These are phyloP conservation scores for Theodoxus fluviatilis DNA, from an alignment of 2,888 invertebrate species.

Conservation along the genomic window DNA sequence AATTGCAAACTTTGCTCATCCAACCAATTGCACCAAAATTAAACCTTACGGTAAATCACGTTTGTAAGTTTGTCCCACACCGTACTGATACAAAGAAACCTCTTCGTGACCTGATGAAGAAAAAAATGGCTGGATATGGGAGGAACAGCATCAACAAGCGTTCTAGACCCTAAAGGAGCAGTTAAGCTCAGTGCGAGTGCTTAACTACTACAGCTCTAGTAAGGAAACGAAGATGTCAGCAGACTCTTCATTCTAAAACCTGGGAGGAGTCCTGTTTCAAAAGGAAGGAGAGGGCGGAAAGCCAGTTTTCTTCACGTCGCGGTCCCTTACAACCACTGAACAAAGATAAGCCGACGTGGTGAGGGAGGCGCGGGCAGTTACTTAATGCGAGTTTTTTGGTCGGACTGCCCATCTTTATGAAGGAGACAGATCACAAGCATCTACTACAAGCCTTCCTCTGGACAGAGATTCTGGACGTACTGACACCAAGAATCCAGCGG, in stretches of 20 bases:
- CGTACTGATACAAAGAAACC: not conserved
- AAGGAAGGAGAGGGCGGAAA: no score
- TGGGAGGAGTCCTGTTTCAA: no score
- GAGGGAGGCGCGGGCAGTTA: conserved; percentile 18
- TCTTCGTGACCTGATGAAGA: conserved; percentile 1
- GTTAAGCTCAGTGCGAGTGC: not conserved
- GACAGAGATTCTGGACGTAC: no score
- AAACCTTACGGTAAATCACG: conserved; percentile 6
- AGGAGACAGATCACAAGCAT: conserved; percentile 9
- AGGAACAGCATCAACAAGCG: not conserved
- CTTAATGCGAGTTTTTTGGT: not conserved
- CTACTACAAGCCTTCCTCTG: not conserved
- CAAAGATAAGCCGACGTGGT: conserved; percentile 20
- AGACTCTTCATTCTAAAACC: not conserved
- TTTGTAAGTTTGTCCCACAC: not conserved
- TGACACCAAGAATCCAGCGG: conserved; percentile 28
- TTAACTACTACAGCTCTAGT: not conserved
- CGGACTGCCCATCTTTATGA: not conserved
- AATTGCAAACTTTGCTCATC: not conserved
- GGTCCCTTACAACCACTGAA: not conserved
- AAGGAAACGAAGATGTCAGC: not conserved
- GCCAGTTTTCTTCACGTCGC: not conserved
- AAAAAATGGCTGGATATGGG: not conserved
- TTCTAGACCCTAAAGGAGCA: not conserved
- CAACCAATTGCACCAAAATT: not conserved